Evolutionary conservation across 2,113 vertebrate species (phyloP), one percentile per base, ranked within the genome.

Genomic region (Bujurquina vittata): DNA sequence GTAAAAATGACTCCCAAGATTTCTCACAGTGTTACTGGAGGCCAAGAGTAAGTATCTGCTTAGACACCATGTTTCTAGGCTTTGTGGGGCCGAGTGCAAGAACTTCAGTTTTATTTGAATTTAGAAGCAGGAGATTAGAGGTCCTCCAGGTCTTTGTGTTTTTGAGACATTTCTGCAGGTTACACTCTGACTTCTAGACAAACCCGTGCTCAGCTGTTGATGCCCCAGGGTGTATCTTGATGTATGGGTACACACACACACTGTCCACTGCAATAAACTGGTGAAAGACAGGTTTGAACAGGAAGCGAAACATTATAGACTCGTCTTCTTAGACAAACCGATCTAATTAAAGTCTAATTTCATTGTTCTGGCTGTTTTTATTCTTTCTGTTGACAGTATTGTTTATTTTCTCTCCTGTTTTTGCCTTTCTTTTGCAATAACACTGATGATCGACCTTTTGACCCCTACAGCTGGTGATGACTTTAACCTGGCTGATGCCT

Each of bases 401-500:
- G 52, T 59, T 43, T 31, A 18, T 14, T 33, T 43, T 5, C 49
- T 17, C 29, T 26, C 2, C 23, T 72, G 20, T 17, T 8, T 63
- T 65, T 49, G 15, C 11, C 17, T 58, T 35, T 54, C 1, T 56
- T 79, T 79, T 59, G 57, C 43, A 55, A 1, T 55, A 33, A 46
- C 72, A 4, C 40, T 83, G 46, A 80, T 3, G 1, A 4, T 14
- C 67, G 7, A 81, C 57, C 49, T 73, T 84, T 65, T 85, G 67
- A 85, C 56, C 84, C 59, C 74, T 75, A 40, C 81, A 94, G 26
- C 82, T 83, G 20, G 40, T 43, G 77, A 55, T 77, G 96, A 93
- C 14, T 89, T 98, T 0, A 79, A 96, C 91, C 95, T 98, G 87
- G 10, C 79, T 20, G 98, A 99, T 91, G 97, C 97, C 40, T 73